Evolutionary conservation across 2,797 vertebrate genomes (phyloP), one percentile per base, ranked within the genome.

Genomic region (Enoplosus armatus): DNA sequence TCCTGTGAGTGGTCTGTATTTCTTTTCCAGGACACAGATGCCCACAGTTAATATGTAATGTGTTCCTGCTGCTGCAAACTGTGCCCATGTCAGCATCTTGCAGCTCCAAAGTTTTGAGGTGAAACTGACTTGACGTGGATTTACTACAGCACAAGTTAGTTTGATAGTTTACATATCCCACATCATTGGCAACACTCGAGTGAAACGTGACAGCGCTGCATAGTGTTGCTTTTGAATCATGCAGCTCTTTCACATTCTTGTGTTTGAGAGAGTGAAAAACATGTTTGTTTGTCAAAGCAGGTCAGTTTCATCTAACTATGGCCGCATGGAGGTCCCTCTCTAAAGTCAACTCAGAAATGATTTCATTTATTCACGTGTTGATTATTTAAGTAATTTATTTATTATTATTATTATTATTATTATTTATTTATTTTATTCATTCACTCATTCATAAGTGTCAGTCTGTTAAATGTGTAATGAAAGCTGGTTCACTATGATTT

Each of bases 81-180:
- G n/a, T 10, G 45, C 6, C 27, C 1, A 5, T 63, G 64, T 47
- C 55, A 48, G 60, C 70, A 27, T 50, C 53, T 35, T 41, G 37
- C 29, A 51, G 56, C 43, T 43, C 15, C 43, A 18, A 10, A 11
- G 27, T 16, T 7, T 11, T 9, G 27, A 41, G 8, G n/a, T 27
- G 53, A 62, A 70, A 55, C 63, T 5, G 33, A 37, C 35, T 51
- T n/a, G 26, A 55, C 1, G 9, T 41, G 15, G 31, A 63, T 69
- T 50, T 55, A 56, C 37, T 33, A 37, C 31, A 14, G 39, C 35
- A 43, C 6, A 22, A 58, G 27, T 50, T 73, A 9, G 39, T 55
- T 75, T 58, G 24, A 66, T n/a, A 16, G 55, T 27, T 43, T 56
- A 20, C 48, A 41, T 14, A 50, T 51, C 41, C 12, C 37, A 54